phyloP scores from a whole-genome alignment of 2,113 vertebrate species.

The Axis porcinus region DNA sequence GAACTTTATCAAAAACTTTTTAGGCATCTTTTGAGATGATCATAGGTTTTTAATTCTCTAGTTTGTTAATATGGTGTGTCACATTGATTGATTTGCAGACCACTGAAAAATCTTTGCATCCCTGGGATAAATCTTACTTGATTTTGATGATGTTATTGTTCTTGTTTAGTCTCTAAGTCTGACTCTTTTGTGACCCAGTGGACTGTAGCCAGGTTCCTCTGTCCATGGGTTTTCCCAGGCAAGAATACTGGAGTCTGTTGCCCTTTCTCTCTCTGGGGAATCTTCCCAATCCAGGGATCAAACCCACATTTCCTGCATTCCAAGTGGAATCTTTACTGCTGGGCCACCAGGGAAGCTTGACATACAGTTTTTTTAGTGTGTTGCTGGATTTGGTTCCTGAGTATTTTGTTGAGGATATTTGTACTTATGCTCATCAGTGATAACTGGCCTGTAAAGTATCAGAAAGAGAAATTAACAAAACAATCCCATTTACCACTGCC shows the following conservation, averaged over 20 bases:
- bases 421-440: background rate
- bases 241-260: background rate
- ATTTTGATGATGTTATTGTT: background rate
- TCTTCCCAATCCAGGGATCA: background rate
- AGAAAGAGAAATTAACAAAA: background rate
- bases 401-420: background rate
- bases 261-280: background rate
- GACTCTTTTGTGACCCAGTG: background rate
- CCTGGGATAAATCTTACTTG: background rate
- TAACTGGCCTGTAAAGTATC: background rate
- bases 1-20: background rate
- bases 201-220: background rate
- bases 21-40: background rate
- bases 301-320: background rate
- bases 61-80: background rate
- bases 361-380: background rate
- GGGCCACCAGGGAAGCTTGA: background rate
- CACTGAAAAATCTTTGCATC: background rate
- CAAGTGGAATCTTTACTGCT: background rate
- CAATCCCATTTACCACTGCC: background rate
- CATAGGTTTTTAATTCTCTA: background rate
- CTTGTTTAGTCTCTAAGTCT: background rate
- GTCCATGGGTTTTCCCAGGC: background rate
- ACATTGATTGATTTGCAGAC: background rate
- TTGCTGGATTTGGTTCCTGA: background rate